Evolutionary conservation across 2,113 vertebrate species (phyloP).

Genomic region (Microcebus jonahi): DNA sequence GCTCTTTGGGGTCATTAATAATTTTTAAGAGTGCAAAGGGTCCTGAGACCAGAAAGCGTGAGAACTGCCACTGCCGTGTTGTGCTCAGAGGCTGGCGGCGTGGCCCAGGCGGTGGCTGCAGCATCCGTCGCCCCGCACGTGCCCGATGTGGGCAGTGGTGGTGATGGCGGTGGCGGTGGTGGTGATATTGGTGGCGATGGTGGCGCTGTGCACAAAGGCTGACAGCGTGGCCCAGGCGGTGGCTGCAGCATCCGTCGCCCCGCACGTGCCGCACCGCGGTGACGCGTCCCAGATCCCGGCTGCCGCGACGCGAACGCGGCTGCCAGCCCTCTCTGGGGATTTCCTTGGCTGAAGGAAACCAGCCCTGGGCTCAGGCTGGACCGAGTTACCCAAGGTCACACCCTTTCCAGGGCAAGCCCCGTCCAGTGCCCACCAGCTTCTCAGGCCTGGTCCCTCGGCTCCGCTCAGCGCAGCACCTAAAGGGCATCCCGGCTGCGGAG

Average conservation of each 20-base stretch:
- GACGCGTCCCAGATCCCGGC: background rate
- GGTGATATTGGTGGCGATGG: too few species aligned
- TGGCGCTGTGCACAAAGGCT: too few species aligned
- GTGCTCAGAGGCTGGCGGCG: background rate
- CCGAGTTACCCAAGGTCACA: background rate
- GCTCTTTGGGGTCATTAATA: background rate
- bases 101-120: background rate
- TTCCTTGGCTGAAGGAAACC: background rate
- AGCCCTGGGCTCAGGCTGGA: background rate
- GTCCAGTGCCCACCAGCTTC: fast-evolving
- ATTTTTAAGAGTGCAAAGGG: background rate
- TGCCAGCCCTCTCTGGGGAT: background rate
- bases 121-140: fast-evolving
- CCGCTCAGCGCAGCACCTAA: background rate
- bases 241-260: too few species aligned
- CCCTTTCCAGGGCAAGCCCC: background rate
- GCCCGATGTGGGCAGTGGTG: too few species aligned
- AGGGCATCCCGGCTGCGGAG: background rate
- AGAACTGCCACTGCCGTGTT: background rate
- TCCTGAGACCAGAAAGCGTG: background rate
- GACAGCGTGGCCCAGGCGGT: too few species aligned
- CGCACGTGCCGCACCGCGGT: too few species aligned
- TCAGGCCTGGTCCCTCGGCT: background rate
- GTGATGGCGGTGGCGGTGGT: too few species aligned
- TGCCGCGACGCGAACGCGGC: too few species aligned